A percentile compares a stretch with the other conserved stretches of the same genome.
These are phyloP conservation scores for Palythoa caribaeorum DNA, from an alignment of 92 coral and sea anemone genomes.

Conservation along the genomic window DNA sequence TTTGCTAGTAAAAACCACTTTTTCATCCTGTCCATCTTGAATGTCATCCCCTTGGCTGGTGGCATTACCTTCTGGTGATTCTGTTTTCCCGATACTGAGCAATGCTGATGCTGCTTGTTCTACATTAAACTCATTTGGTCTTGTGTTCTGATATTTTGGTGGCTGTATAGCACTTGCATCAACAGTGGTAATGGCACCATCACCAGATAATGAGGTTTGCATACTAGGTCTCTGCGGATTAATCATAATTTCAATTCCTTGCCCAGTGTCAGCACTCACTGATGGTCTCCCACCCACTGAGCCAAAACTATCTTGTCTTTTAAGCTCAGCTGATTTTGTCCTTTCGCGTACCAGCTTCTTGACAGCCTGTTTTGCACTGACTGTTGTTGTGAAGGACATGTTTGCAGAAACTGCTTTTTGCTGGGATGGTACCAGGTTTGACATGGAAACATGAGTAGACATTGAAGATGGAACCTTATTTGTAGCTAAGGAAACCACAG, in stretches of 20 bases:
- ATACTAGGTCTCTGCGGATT: not conserved
- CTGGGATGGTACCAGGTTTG: slow-evolving; percentile 25
- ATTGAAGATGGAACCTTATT: slow-evolving; percentile 15
- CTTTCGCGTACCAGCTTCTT: slow-evolving; percentile 90
- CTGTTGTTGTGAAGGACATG: slow-evolving; percentile 42
- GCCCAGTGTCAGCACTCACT: not conserved
- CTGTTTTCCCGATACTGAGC: slow-evolving; percentile 90
- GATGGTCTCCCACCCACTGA: not conserved
- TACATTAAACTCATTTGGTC: slow-evolving; percentile 75
- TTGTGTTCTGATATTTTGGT: slow-evolving; percentile 13
- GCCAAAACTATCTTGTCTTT: slow-evolving; percentile 51
- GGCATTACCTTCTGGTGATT: slow-evolving; percentile 62
- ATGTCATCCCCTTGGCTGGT: slow-evolving; percentile 57
- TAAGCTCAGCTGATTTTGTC: slow-evolving; percentile 87
- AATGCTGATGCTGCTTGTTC: slow-evolving; percentile 98
- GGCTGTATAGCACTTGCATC: slow-evolving; percentile 37
- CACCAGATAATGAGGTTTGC: not conserved
- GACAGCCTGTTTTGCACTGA: slow-evolving; percentile 91
- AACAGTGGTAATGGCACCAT: slow-evolving; percentile 4
- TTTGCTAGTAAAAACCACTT: slow-evolving; percentile 92
- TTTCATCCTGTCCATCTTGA: slow-evolving; percentile 76
- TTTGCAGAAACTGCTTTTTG: slow-evolving; percentile 6
- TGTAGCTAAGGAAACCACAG: slow-evolving; percentile 41
- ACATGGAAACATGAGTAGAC: not conserved
- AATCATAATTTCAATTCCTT: not conserved